A percentile compares a stretch with the other conserved stretches of the same genome.
Evolutionary conservation across 2,113 vertebrate species (phyloP).

Genomic region (Actenoides lindsayi): DNA sequence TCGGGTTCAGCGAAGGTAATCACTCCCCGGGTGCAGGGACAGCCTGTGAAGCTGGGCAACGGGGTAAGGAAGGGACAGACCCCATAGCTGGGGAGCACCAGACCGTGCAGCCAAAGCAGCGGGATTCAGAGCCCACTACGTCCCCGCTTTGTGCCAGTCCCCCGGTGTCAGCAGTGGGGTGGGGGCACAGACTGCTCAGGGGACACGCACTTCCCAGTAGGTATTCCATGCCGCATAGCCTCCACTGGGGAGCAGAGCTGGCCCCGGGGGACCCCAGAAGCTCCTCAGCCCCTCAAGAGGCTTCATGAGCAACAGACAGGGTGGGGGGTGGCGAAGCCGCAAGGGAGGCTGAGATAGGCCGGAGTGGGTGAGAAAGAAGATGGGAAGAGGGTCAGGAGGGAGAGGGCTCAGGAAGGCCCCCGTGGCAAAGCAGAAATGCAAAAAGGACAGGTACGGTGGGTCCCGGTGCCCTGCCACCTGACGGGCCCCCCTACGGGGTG

Average conservation of each 20-base stretch:
- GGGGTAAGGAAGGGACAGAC: background rate
- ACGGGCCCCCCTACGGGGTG: fast-evolving
- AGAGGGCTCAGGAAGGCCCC: background rate
- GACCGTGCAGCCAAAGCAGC: background rate
- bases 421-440: background rate
- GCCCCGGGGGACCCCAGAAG: background rate
- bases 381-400: background rate
- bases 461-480: background rate
- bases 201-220: background rate
- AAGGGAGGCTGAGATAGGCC: background rate
- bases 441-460: background rate
- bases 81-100: background rate
- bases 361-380: background rate
- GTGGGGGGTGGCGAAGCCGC: background rate
- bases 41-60: background rate
- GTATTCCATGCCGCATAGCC: background rate
- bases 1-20: background rate
- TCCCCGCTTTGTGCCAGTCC: background rate
- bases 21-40: background rate
- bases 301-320: background rate
- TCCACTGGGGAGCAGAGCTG: background rate
- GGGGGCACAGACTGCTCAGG: background rate
- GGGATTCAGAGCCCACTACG: background rate
- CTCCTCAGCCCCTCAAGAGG: background rate
- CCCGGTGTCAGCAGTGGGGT: background rate